These are phyloP conservation scores for Megamerina dolium DNA, from an alignment of 2,888 invertebrate species.

Conservation along the genomic window DNA sequence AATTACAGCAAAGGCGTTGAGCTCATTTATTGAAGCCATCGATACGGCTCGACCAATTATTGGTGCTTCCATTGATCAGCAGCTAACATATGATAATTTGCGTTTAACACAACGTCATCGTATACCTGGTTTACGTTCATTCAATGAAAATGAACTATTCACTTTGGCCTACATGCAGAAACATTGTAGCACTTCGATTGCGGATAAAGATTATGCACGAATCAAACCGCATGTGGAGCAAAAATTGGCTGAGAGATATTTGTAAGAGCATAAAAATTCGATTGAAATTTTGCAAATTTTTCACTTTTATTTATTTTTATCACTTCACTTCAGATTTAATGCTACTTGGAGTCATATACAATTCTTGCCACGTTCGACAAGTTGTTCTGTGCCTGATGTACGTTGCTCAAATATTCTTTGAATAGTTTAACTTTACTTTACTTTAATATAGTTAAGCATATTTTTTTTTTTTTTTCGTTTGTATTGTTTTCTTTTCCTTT, in stretches of 20 bases:
- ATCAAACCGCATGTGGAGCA: slow-evolving; percentile 47
- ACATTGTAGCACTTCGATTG: slow-evolving; percentile 45
- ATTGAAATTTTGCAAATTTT: too few relatives aligned
- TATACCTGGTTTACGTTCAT: slow-evolving; percentile 43
- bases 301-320: slow-evolving; percentile 5
- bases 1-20: slow-evolving; percentile 40
- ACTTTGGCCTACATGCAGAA: slow-evolving; percentile 46
- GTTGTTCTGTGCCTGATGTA: slow-evolving; percentile 35
- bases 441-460: slow-evolving; percentile 11
- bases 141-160: slow-evolving; percentile 45
- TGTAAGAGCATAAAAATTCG: slow-evolving; percentile 36
- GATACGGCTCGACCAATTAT: slow-evolving; percentile 38
- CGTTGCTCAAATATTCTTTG: slow-evolving; percentile 42
- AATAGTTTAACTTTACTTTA: too few relatives aligned
- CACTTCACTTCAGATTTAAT: slow-evolving; percentile 34
- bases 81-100: slow-evolving; percentile 37
- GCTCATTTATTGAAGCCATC: slow-evolving; percentile 38
- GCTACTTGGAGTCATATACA: slow-evolving; percentile 47
- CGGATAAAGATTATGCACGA: slow-evolving; percentile 43
- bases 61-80: slow-evolving; percentile 40
- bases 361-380: slow-evolving; percentile 40
- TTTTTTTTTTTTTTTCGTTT: too few relatives aligned
- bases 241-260: slow-evolving; percentile 41
- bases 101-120: slow-evolving; percentile 37
- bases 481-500: neutral